Conservation (phyloP, 2,113 vertebrate genomes). For the Collichthys lucidus region DNA sequence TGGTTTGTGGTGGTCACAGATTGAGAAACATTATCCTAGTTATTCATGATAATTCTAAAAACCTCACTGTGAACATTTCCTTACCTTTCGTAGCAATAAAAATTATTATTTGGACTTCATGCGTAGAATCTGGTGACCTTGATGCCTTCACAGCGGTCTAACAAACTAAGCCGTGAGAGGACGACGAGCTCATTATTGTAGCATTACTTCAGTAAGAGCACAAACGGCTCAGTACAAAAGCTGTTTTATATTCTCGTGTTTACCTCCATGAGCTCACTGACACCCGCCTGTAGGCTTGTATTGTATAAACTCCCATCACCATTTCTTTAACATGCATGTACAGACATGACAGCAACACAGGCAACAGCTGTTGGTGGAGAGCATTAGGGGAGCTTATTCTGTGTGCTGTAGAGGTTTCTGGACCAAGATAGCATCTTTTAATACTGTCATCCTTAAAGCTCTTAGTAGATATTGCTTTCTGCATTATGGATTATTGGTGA, state of each 20-base stretch:
- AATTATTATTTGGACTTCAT: too few species aligned
- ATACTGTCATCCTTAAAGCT: neutral
- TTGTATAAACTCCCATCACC: neutral
- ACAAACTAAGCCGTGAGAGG: neutral
- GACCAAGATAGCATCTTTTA: neutral
- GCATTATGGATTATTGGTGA: conserved; percentile 19
- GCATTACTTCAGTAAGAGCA: neutral
- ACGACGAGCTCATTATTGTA: neutral
- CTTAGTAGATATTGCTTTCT: neutral
- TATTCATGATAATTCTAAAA: too few species aligned
- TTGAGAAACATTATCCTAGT: too few species aligned
- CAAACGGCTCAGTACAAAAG: neutral
- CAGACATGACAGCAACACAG: conserved; percentile 7
- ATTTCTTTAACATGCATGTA: conserved; percentile 21
- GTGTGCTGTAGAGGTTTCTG: neutral
- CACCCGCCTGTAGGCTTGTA: neutral
- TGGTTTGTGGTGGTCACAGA: too few species aligned
- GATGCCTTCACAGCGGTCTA: neutral
- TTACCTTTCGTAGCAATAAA: too few species aligned
- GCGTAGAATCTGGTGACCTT: neutral
- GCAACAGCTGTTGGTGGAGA: neutral
- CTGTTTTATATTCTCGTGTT: neutral
- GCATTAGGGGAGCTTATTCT: neutral
- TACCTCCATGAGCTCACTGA: neutral
- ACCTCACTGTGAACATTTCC: too few species aligned